phyloP scores from a whole-genome alignment of 2,797 vertebrate genomes.

The Serranus cabrilla region DNA sequence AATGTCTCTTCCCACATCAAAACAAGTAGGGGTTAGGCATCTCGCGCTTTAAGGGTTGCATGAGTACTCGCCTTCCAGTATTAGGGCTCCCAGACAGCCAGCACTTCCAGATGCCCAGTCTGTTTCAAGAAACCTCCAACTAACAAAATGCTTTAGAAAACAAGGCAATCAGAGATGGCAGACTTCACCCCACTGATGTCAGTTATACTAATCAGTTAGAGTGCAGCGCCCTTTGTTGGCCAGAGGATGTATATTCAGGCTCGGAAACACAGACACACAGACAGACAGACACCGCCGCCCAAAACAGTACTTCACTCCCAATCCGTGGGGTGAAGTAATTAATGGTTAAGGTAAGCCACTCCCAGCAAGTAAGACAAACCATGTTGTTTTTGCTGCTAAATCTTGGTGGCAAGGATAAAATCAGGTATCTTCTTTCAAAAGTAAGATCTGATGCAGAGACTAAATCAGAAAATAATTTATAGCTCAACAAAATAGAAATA shows the following conservation, averaged over 20 bases:
- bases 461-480: background rate
- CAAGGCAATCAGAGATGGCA: too few species aligned
- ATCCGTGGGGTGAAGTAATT: too few species aligned
- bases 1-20: too few species aligned
- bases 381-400: background rate
- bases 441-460: background rate
- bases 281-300: too few species aligned
- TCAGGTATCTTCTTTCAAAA: background rate
- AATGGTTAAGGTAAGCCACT: background rate
- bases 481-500: background rate
- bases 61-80: background rate
- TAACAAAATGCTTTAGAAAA: background rate
- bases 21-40: background rate
- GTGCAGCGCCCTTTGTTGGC: too few species aligned
- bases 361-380: background rate
- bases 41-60: background rate
- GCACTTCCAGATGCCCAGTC: conserved; percentile 4
- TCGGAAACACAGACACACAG: too few species aligned
- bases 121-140: background rate
- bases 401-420: background rate
- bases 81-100: background rate
- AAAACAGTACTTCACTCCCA: too few species aligned
- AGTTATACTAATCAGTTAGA: too few species aligned
- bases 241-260: too few species aligned
- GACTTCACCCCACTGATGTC: too few species aligned